Percentiles rank a stretch among this genome's conserved stretches.
phyloP scores from a whole-genome alignment of 1,140 invertebrate genomes.

The Papilio machaon region DNA sequence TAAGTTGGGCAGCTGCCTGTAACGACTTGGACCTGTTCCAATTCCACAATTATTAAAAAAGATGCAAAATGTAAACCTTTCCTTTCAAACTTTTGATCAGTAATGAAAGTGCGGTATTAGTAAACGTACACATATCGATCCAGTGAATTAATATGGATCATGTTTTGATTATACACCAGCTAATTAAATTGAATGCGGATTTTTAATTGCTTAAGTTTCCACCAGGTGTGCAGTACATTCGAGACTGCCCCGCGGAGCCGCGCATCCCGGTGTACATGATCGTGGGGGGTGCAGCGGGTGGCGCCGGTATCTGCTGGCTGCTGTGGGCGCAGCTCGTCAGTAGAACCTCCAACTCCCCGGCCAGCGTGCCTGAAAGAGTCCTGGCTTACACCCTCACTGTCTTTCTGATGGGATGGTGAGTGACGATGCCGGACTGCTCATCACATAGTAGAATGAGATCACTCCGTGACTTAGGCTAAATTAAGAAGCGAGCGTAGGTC shows the following conservation, averaged over 20 bases:
- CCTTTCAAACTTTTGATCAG: too few relatives aligned
- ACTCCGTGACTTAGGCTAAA: too few relatives aligned
- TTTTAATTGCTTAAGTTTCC: background rate
- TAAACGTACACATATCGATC: too few relatives aligned
- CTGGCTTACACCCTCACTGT: slow-evolving; percentile 84
- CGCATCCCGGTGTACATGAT: slow-evolving; percentile 92
- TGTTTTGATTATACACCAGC: background rate
- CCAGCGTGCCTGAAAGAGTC: slow-evolving; percentile 79
- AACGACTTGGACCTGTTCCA: background rate
- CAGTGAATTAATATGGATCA: background rate
- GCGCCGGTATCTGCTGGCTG: slow-evolving; percentile 86
- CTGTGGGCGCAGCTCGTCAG: slow-evolving; percentile 87
- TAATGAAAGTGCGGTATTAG: too few relatives aligned
- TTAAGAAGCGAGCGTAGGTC: too few relatives aligned
- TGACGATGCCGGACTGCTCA: background rate
- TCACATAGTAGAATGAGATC: too few relatives aligned
- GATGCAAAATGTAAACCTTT: background rate
- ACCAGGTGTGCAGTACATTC: slow-evolving; percentile 89
- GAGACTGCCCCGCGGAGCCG: slow-evolving; percentile 90
- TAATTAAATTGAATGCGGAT: background rate
- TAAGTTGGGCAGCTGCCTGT: slow-evolving; percentile 4
- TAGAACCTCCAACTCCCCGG: slow-evolving; percentile 72
- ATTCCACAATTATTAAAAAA: background rate
- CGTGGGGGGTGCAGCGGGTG: slow-evolving; percentile 89
- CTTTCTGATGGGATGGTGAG: slow-evolving; percentile 87